Evolutionary conservation across 2,797 vertebrate genomes (phyloP).

Genomic region (Gobio occitaniae): DNA sequence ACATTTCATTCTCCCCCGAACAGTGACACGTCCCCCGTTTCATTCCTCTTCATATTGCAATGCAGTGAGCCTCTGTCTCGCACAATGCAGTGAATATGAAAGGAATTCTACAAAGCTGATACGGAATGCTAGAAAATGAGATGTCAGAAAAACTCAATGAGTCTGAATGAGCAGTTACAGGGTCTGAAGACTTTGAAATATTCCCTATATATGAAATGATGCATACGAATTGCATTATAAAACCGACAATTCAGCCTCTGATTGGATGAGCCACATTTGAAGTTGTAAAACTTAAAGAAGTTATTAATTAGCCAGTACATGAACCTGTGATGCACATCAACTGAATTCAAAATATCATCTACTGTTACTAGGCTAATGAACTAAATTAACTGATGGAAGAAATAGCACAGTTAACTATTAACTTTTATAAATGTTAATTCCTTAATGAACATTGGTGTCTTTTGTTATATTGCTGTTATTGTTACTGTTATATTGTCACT

Average conservation of each 20-base stretch:
- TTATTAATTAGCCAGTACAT: not conserved
- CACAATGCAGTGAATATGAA: constrained; percentile 38
- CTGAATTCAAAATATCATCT: not conserved
- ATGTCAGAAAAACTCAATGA: constrained; percentile 43
- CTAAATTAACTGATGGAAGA: not conserved
- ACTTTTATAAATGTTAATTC: not conserved
- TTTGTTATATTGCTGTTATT: not conserved
- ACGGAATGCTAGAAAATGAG: constrained; percentile 39
- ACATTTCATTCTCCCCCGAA: constrained; percentile 49
- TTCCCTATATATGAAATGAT: constrained; percentile 7
- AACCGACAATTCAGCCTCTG: not conserved
- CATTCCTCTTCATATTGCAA: constrained; percentile 20
- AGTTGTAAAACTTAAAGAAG: not conserved
- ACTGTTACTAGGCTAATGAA: not conserved
- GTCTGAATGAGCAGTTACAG: constrained; percentile 13
- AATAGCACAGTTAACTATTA: not conserved
- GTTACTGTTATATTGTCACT: not conserved
- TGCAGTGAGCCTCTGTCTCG: constrained; percentile 9
- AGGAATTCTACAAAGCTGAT: constrained; percentile 39
- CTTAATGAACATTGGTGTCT: not conserved
- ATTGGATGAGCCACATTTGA: not conserved
- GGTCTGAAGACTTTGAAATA: constrained; percentile 6
- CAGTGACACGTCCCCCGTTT: constrained; percentile 44
- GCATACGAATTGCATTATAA: not conserved
- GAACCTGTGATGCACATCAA: not conserved